phyloP scores from a whole-genome alignment of 1,140 invertebrate genomes.

The Spodoptera litura region DNA sequence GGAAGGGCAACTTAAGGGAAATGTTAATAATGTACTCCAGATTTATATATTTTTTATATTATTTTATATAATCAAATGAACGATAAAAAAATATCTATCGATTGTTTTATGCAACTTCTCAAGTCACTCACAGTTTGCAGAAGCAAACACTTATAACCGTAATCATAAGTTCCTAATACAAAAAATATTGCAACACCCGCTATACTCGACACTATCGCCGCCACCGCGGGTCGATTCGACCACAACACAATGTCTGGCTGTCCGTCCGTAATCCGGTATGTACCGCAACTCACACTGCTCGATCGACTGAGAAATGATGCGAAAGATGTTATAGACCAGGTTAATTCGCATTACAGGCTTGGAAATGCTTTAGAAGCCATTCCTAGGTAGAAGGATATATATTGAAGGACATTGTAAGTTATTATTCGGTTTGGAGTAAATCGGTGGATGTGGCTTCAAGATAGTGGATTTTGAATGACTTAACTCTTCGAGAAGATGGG shows the following conservation, averaged over 20 bases:
- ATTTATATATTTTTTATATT: no score
- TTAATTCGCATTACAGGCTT: constrained; percentile 10
- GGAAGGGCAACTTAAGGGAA: no score
- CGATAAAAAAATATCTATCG: no score
- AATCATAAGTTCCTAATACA: not conserved
- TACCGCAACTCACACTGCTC: constrained; percentile 21
- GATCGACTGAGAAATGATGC: constrained; percentile 33
- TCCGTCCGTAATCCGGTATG: constrained; percentile 30
- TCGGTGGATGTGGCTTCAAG: no score
- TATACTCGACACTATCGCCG: not conserved
- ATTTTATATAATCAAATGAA: no score
- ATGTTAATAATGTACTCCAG: no score
- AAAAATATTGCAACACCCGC: not conserved
- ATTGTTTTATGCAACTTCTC: no score
- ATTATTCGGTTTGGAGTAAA: not conserved
- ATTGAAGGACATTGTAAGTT: not conserved
- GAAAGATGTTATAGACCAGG: constrained; percentile 26
- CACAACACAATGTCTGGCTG: constrained; percentile 35
- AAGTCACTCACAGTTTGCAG: no score
- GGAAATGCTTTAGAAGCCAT: not conserved
- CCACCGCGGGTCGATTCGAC: constrained; percentile 11
- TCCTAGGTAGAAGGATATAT: not conserved
- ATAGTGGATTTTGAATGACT: no score
- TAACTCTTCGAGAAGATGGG: no score
- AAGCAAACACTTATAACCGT: no score